Conservation (phyloP, 2,888 invertebrate species). For the Lycia hirtaria region DNA sequence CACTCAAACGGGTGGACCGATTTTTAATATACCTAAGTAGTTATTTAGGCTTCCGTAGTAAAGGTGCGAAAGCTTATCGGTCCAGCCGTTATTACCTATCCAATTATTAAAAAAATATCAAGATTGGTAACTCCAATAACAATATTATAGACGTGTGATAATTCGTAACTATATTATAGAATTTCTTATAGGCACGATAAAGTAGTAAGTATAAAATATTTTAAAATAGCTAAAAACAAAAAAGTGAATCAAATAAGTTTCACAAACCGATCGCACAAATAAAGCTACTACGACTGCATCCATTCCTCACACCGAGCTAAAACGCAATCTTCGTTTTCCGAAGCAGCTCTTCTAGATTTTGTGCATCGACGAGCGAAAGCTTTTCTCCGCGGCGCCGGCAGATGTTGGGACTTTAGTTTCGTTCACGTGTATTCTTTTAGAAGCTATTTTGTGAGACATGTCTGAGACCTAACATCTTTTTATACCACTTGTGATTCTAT, state of each 20-base stretch:
- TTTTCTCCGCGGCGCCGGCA: slow-evolving; percentile 57
- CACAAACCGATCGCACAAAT: neutral
- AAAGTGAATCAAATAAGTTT: neutral
- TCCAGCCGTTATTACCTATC: no score
- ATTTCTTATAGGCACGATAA: no score
- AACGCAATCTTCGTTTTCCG: neutral
- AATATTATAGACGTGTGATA: no score
- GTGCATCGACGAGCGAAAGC: slow-evolving; percentile 41
- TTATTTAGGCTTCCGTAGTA: no score
- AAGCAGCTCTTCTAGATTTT: slow-evolving; percentile 41
- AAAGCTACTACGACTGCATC: neutral
- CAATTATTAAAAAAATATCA: no score
- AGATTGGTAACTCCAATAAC: no score
- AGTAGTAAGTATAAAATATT: no score
- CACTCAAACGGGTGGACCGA: no score
- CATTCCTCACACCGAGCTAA: neutral
- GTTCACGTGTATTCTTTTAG: slow-evolving; percentile 70
- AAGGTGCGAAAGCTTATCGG: no score
- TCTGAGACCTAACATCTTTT: slow-evolving; percentile 18
- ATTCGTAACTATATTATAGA: no score
- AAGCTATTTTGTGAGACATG: slow-evolving; percentile 58
- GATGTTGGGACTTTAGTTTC: slow-evolving; percentile 74
- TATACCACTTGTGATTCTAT: slow-evolving; percentile 14
- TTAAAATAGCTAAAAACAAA: neutral
- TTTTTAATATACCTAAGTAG: no score